Evolutionary conservation across 2,797 vertebrate species (phyloP), one percentile per base, ranked within the genome.

Genomic region (Mallotus villosus): DNA sequence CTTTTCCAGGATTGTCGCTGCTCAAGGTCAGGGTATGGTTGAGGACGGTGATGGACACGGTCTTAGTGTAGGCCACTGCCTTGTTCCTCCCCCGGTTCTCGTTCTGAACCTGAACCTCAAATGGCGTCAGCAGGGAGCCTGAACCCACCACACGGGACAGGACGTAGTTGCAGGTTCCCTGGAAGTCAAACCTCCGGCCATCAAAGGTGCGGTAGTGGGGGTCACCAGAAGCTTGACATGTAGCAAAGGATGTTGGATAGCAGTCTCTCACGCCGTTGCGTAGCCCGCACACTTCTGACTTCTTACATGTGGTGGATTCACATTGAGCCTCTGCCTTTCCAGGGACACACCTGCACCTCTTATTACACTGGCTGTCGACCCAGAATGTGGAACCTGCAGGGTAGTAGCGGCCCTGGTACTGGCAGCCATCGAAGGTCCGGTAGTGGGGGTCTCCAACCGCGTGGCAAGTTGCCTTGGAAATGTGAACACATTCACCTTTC

Each of bases 131-230:
- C 9, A 72, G 49, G 21, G 78, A 22, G 0, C 84, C 75, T 0
- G 9, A 5, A 0, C 84, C 75, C 0, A 87, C 80, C 11, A 82
- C 82, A 17, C 72, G 88, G 57, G 86, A 86, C 25, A 89, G 74
- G 63, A 88, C 24, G 49, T 91, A 91, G 22, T 73, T 86, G 14
- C 83, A 86, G 6, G 85, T 89, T 2, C 87, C 91, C 62, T 86
- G 84, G 72, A 91, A 91, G 24, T 86, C 75, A 22, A 88, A 87
- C 14, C 49, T 6, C n/a, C 1, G 71, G 0, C 91, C 89, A 0
- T 95, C 94, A 0, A 95, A 95, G 25, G 87, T 89, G 37, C n/a
- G 65, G 84, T 93, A 94, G 69, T 92, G 91, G 5, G 91, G 88
- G 16, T 92, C 89, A 0, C 93, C 93, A 0, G 85, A 65, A 0